Base-by-base conservation (phyloP, 2,797 vertebrate genomes). In the Scomberomorus guttatus region DNA sequence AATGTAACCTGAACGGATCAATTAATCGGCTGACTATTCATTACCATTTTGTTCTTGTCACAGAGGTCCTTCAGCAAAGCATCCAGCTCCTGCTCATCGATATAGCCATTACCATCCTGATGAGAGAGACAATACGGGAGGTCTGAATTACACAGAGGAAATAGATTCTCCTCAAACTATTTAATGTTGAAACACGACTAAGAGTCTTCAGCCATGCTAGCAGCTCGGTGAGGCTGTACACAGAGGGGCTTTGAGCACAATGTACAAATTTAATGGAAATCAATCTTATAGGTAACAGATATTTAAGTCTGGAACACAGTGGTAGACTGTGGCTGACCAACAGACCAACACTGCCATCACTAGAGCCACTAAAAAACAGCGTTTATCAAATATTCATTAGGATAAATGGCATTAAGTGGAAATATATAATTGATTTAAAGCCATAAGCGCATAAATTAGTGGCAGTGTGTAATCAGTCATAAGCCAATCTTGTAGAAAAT, bases 11-110 rank as follows among this genome's bases (percentile, higher is more conserved):
- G 79, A 87, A 85, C 77, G 5, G 64, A 83, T 82, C 52, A 65
- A 87, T 93, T 84, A 69, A 89, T 87, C 42, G 62, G 51, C 6
- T 42, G 77, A 88, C 82, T 80, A 81, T 88, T 85, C 81, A 91
- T 96, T 94, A 99, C 98, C 96, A 98, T 98, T 94, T 97, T 97
- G 92, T 98, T 97, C 90, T 98, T 99, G 89, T 98, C 97, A 18
- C 96, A 97, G 64, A 99, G 96, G 82, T 99, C 97, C 93, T 97
- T 98, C 89, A 99, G 93, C 63, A 99, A 94, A 3, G 97, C 97
- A 0, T 99, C 98, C 94, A 99, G 92, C 88, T 99, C 98, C 1
- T 98, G 95, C 94, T 99, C 97, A 6, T 99, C 98, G 12, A 99
- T 99, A 92, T 96, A 98, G 24, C 97, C 98, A 0, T 95, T 99